A percentile compares a stretch with the other conserved stretches of the same genome.
Conservation (phyloP, 1,140 invertebrate species). For the Cydia pomonella region DNA sequence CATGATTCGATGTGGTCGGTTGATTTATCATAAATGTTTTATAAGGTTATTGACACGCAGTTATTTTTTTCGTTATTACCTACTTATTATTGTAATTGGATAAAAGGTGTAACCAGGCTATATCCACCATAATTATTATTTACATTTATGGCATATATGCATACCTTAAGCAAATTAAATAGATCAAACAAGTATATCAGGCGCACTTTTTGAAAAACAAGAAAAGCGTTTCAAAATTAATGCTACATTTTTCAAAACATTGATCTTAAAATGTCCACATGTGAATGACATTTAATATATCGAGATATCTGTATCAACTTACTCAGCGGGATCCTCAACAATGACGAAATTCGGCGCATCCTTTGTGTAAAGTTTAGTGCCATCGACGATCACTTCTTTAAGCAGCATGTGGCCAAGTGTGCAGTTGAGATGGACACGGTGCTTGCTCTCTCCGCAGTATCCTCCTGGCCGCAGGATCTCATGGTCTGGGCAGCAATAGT, state of each 20-base stretch:
- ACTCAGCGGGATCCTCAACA: conserved; percentile 63
- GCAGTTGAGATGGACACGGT: conserved; percentile 50
- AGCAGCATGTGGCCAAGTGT: conserved; percentile 58
- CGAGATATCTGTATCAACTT: conserved; percentile 38
- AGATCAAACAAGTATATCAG: too few species aligned
- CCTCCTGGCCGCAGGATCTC: conserved; percentile 46
- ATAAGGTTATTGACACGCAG: not conserved
- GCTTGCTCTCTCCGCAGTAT: conserved; percentile 43
- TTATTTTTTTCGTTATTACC: not conserved
- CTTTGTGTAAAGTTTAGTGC: conserved; percentile 60
- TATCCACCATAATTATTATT: too few species aligned
- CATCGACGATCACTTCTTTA: conserved; percentile 56
- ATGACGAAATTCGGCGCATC: conserved; percentile 63
- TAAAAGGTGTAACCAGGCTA: too few species aligned
- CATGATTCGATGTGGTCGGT: not conserved
- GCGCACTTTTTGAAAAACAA: too few species aligned
- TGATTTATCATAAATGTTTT: not conserved
- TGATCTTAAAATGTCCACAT: too few species aligned
- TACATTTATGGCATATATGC: too few species aligned
- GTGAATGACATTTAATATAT: too few species aligned
- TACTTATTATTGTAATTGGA: not conserved
- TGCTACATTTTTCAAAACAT: too few species aligned
- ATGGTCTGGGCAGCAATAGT: conserved; percentile 56
- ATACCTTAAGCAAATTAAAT: too few species aligned
- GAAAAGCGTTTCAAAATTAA: too few species aligned